Base-by-base conservation (phyloP, 2,113 vertebrate species). In the Turdus rufiventris region DNA sequence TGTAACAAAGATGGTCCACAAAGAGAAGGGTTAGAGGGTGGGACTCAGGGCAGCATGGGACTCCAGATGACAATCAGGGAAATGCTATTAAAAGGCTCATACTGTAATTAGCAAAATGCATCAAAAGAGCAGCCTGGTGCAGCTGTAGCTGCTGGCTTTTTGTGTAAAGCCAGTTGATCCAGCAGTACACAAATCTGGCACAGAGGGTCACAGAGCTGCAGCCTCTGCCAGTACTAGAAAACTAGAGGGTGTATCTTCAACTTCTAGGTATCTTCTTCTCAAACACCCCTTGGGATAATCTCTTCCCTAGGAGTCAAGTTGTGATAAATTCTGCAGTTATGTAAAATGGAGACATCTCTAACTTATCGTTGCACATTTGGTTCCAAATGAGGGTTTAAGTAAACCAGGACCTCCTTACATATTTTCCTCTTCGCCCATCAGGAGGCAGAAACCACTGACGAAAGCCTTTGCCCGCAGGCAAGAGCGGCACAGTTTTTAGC, bases 331-430 rank as follows among this genome's bases (percentile, higher is more conserved):
- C 45, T 42, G 63, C 29, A 34, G 33, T 50, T 76, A 77, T 0
- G 14, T 62, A 47, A 73, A 72, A 50, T 8, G n/a, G 42, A 50
- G 25, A 26, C 0, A 5, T 71, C 23, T 43, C 20, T 51, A 14
- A 6, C 7, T n/a, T 28, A 28, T 47, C 11, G 4, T 25, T 23
- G 60, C 36, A 29, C 18, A 7, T 23, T 31, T 23, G 25, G 17
- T 26, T 89, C 48, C 34, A 56, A 57, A 25, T 1, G 23, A 50
- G 29, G 12, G 56, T 10, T 23, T n/a, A 31, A 34, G 43, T 1
- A 33, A 4, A 33, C 14, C 24, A 63, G 29, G 43, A 34, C 14
- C 33, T 51, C 25, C 10, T 63, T 9, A n/a, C 0, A 0, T 10
- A 8, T 56, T 70, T 76, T 66, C 24, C 6, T 67, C 28, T 61